Conservation (phyloP, 2,888 invertebrate species). For the Zeuzera pyrina region DNA sequence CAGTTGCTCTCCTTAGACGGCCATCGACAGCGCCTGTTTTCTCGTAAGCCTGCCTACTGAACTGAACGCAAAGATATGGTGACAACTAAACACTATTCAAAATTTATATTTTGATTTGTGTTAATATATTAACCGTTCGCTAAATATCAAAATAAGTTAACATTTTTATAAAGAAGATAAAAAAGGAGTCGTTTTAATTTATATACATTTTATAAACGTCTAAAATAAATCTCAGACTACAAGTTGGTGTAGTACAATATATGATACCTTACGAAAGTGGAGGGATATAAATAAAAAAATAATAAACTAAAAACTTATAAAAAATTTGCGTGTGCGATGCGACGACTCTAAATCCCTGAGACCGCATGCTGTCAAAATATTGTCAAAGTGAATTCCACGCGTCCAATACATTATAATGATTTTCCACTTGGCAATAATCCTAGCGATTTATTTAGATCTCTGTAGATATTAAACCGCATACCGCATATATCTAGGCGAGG, state of each 20-base stretch:
- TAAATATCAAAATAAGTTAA: too few species aligned
- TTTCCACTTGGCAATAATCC: slow-evolving; percentile 71
- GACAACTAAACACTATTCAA: too few species aligned
- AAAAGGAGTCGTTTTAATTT: too few species aligned
- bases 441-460: slow-evolving; percentile 70
- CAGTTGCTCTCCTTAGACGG: slow-evolving; percentile 66
- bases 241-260: background rate
- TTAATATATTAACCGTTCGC: too few species aligned
- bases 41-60: too few species aligned
- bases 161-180: too few species aligned
- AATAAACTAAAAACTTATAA: slow-evolving; percentile 12
- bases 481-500: slow-evolving; percentile 61
- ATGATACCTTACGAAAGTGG: slow-evolving; percentile 1
- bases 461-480: slow-evolving; percentile 64
- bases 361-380: slow-evolving; percentile 70
- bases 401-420: slow-evolving; percentile 70
- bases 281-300: slow-evolving; percentile 2
- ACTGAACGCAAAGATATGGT: too few species aligned
- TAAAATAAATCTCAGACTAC: background rate
- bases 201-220: background rate
- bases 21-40: slow-evolving; percentile 51
- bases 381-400: slow-evolving; percentile 69
- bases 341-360: slow-evolving; percentile 49
- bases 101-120: too few species aligned
- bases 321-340: slow-evolving; percentile 29